These are phyloP conservation scores for Eutolmus rufibarbis DNA, from an alignment of 2,888 invertebrate genomes.

Conservation along the genomic window DNA sequence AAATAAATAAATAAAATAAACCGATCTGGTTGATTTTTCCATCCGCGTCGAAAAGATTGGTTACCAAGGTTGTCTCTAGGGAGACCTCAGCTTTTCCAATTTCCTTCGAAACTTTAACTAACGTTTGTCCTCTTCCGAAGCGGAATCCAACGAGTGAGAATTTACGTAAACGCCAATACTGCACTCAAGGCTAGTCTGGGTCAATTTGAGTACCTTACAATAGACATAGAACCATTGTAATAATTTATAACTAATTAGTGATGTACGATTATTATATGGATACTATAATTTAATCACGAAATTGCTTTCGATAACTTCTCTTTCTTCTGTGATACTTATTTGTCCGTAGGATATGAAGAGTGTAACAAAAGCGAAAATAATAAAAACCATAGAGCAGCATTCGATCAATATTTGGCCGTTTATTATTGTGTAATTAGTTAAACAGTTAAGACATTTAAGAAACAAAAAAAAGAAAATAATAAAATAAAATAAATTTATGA, in stretches of 20 bases:
- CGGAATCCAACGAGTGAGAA: slow-evolving; percentile 9
- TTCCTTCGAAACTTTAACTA: not conserved
- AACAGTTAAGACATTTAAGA: not conserved
- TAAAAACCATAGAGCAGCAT: not conserved
- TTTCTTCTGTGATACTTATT: slow-evolving; percentile 35
- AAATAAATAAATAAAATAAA: not conserved
- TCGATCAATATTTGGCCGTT: not conserved
- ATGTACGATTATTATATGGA: not conserved
- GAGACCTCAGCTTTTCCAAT: not conserved
- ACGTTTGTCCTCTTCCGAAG: not conserved
- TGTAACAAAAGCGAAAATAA: not conserved
- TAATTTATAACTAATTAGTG: slow-evolving; percentile 10
- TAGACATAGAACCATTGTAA: slow-evolving; percentile 25
- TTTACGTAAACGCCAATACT: not conserved
- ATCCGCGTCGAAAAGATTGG: not conserved
- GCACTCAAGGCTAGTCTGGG: slow-evolving; percentile 24
- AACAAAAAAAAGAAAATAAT: not conserved
- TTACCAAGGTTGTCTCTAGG: not conserved
- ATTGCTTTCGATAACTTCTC: slow-evolving; percentile 15
- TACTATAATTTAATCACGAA: not conserved
- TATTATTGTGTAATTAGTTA: not conserved
- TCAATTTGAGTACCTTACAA: slow-evolving; percentile 6
- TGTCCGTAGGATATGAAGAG: slow-evolving; percentile 26
- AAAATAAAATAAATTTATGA: not conserved
- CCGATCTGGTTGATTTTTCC: not conserved